Percentiles rank a stretch among this genome's conserved stretches.
These are phyloP conservation scores for Luidia sarsii DNA, from an alignment of 53 echinoderm and acorn worm genomes.

Conservation along the genomic window DNA sequence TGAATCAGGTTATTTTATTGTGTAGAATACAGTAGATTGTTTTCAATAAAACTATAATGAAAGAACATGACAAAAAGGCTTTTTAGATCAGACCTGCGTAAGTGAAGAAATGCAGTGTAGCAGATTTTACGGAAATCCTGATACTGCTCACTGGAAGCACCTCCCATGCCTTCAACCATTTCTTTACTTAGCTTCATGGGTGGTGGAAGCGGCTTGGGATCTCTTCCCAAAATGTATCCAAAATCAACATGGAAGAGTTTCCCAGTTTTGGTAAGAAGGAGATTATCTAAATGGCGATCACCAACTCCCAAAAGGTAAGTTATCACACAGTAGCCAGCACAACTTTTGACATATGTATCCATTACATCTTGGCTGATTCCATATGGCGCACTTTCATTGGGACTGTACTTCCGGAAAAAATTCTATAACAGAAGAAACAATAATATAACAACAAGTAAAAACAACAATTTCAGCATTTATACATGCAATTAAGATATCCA, in stretches of 20 bases:
- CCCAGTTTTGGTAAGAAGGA: slow-evolving; percentile 82
- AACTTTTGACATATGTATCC: slow-evolving; percentile 98
- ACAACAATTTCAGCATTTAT: too few species aligned
- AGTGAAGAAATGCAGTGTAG: slow-evolving; percentile 96
- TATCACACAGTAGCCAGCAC: slow-evolving; percentile 98
- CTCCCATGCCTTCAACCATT: slow-evolving; percentile 98
- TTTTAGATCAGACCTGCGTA: slow-evolving; percentile 93
- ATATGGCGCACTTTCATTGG: slow-evolving; percentile 77
- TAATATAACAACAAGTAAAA: too few species aligned
- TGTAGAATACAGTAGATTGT: background rate
- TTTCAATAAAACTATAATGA: background rate
- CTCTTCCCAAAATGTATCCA: slow-evolving; percentile 94
- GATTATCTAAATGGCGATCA: slow-evolving; percentile 97
- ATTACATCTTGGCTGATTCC: slow-evolving; percentile 92
- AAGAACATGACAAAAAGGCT: too few species aligned
- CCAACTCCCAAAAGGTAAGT: slow-evolving; percentile 99
- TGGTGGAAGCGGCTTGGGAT: slow-evolving; percentile 92
- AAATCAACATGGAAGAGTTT: slow-evolving; percentile 99
- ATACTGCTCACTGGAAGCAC: slow-evolving; percentile 90
- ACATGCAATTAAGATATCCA: too few species aligned
- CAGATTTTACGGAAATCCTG: slow-evolving; percentile 96
- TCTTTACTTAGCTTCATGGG: slow-evolving; percentile 98
- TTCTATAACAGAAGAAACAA: slow-evolving; percentile 65
- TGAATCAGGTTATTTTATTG: too few species aligned
- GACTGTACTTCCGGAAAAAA: slow-evolving; percentile 88